Evolutionary conservation across 2,113 vertebrate genomes (phyloP).

Genomic region (Petrocephalus zakoni): DNA sequence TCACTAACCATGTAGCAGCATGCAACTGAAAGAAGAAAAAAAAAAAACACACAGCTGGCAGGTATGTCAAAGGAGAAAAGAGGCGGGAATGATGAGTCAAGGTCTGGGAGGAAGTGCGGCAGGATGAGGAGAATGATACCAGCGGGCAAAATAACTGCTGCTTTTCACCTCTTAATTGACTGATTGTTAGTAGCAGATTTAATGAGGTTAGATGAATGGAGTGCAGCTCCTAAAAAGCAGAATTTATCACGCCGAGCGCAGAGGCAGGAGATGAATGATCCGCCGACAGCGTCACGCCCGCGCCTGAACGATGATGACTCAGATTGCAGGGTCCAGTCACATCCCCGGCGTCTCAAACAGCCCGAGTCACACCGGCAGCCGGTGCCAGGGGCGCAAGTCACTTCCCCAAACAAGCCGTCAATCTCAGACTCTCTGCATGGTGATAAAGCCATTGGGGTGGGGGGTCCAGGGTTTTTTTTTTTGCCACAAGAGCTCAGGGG

Average conservation of each 20-base stretch:
- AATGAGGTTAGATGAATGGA: background rate
- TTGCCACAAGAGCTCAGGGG: background rate
- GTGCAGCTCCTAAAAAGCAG: background rate
- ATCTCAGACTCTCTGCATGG: background rate
- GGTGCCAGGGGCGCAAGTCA: background rate
- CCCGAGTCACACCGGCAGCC: background rate
- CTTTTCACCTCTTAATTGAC: constrained; percentile 1
- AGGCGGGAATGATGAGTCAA: background rate
- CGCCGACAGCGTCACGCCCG: background rate
- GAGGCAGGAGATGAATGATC: background rate
- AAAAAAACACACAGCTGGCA: background rate
- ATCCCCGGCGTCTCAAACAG: background rate
- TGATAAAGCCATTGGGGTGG: background rate
- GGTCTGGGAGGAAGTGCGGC: background rate
- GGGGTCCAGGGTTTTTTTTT: background rate
- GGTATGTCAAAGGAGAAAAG: background rate
- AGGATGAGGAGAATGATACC: background rate
- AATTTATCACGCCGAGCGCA: background rate
- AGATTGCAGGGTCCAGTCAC: background rate
- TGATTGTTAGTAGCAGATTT: background rate
- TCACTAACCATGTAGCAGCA: background rate
- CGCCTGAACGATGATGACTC: background rate
- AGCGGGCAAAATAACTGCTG: background rate
- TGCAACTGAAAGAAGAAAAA: background rate
- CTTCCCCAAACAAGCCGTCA: background rate